Evolutionary conservation across 2,888 invertebrate species (phyloP).

Genomic region (Allacma fusca): DNA sequence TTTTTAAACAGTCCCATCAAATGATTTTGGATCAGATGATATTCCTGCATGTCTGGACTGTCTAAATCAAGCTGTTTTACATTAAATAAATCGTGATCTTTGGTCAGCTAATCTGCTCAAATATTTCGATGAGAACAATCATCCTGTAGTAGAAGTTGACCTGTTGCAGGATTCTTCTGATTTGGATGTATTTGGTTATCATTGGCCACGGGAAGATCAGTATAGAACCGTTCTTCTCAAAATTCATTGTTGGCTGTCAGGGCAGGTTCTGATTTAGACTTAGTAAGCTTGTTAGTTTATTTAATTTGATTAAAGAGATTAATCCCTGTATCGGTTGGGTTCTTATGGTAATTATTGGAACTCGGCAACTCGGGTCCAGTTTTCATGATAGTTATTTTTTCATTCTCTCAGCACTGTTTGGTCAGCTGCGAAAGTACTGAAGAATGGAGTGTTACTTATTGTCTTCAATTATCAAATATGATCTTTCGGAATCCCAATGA

Average conservation of each 20-base stretch:
- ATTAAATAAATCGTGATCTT: conserved; percentile 43
- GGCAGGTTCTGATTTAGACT: conserved; percentile 28
- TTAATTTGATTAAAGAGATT: no score
- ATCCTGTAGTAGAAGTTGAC: conserved; percentile 42
- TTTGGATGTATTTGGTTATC: conserved; percentile 26
- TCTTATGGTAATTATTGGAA: no score
- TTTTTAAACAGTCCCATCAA: conserved; percentile 51
- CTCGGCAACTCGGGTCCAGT: no score
- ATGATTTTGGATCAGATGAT: conserved; percentile 37
- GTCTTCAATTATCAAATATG: conserved; percentile 47
- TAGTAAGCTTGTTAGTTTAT: background rate
- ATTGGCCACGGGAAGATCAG: background rate
- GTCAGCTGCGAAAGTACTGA: conserved; percentile 43
- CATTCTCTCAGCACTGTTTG: conserved; percentile 45
- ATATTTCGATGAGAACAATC: conserved; percentile 19
- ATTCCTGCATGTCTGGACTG: conserved; percentile 26
- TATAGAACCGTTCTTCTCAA: conserved; percentile 41
- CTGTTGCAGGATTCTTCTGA: conserved; percentile 6
- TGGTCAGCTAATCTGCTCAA: conserved; percentile 40
- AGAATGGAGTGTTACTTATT: conserved; percentile 48
- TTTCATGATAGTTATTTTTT: no score
- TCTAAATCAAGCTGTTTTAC: conserved; percentile 42
- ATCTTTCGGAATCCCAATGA: conserved; percentile 31
- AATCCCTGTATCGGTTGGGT: no score
- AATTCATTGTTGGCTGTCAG: conserved; percentile 48